Conservation (phyloP, 2,113 vertebrate species). For the Hoplias malabaricus region DNA sequence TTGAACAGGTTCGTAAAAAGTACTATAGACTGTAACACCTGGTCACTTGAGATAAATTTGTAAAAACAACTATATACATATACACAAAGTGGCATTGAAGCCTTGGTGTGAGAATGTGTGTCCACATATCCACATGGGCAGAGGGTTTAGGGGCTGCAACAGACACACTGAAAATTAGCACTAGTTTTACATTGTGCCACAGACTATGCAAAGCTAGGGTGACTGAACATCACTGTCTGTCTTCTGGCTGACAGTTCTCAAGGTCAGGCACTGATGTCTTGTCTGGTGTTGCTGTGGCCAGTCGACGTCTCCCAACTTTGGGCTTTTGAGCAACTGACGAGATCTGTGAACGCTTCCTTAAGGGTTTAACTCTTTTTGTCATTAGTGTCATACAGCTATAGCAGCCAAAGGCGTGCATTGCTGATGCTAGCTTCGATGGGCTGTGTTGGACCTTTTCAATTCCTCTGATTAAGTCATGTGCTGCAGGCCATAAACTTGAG, state of each 20-base stretch:
- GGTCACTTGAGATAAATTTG: background rate
- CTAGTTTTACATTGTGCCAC: slow-evolving; percentile 9
- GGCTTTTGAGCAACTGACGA: background rate
- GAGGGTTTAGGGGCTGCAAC: background rate
- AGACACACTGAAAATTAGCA: background rate
- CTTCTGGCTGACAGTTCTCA: slow-evolving; percentile 28
- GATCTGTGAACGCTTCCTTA: background rate
- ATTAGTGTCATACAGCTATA: slow-evolving; percentile 32
- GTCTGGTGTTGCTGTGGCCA: background rate
- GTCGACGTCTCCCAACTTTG: background rate
- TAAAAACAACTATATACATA: background rate
- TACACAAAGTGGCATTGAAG: background rate
- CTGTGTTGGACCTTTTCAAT: slow-evolving; percentile 34
- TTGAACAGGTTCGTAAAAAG: background rate
- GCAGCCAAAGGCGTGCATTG: slow-evolving; percentile 36
- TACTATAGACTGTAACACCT: background rate
- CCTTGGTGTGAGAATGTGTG: background rate
- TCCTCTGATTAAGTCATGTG: slow-evolving; percentile 32
- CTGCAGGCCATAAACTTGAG: slow-evolving; percentile 18
- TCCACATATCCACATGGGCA: background rate
- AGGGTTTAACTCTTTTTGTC: slow-evolving; percentile 34
- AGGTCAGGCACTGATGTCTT: slow-evolving; percentile 18
- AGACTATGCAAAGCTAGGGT: background rate
- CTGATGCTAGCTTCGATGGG: slow-evolving; percentile 32
- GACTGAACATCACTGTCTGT: slow-evolving; percentile 22